Base-by-base conservation (phyloP, 1,140 invertebrate species). In the Potamilus streckersoni region DNA sequence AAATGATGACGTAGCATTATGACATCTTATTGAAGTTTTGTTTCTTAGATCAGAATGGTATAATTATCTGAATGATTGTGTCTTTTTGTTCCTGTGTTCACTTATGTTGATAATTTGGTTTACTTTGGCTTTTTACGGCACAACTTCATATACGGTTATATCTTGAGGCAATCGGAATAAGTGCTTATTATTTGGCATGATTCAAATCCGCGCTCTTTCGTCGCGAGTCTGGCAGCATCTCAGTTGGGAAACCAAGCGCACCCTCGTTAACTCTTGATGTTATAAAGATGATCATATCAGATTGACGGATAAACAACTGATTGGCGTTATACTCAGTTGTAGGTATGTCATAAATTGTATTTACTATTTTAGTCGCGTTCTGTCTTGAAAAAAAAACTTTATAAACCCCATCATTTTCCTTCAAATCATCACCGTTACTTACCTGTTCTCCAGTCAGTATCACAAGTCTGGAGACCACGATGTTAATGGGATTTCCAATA, bases 401-500 rank as follows among this genome's bases (percentile, higher is more conserved):
- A 27, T 38, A 38, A 17, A 65, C 5, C 19, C 64, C 13, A 16
- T 38, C 0, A 23, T 6, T 16, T 3, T 38, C 11, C 5, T 27
- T 17, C 19, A 19, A 19, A 38, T 17, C 20, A 12, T 1, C 20
- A 23, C 62, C 17, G 14, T 16, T 0, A 58, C 74, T 84, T 90
- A 93, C 92, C 78, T 94, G 91, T 59, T 94, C 92, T 82, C 95
- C 93, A 23, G 89, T 88, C 68, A 96, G 91, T 4, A 96, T 90
- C 65, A 96, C 93, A 17, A 96, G 94, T 82, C 94, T 92, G 11
- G 96, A 95, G 23, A 97, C 93, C 15, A 96, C 94, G 60, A 97
- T 93, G 88, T 96, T 96, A 79, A 97, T 94, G 86, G 93, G 93
- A 90, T 96, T 96, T 31, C 96, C 96, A 76, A 97, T 96, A 74